Base-by-base conservation (phyloP, 2,113 vertebrate genomes). In the Picathartes gymnocephalus region DNA sequence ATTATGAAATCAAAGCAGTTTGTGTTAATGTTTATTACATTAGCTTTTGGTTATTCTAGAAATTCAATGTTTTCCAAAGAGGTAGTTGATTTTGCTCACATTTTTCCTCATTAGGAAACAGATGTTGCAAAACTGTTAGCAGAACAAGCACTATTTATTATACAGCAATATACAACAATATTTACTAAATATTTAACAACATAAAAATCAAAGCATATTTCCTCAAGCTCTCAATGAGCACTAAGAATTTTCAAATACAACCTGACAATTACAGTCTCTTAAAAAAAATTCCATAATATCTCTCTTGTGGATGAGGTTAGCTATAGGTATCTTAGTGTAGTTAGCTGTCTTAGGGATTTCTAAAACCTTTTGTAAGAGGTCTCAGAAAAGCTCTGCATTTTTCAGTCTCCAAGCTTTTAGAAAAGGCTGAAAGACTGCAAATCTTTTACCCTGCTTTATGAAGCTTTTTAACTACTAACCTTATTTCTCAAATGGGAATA, bases 41-140 rank as follows among this genome's bases (percentile, higher is more conserved):
- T 73, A 87, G 47, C 1, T 84, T 89, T 85, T 70, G 12, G 48
- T 81, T 87, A 76, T 87, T 68, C 61, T 76, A 83, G 57, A 95
- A 95, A 91, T 58, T 54, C 35, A 84, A 19, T 79, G 48, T 86
- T 94, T 87, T 81, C 48, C 60, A 60, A 87, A 91, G 61, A 84
- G 64, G 51, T 37, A 40, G 11, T 33, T 91, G 57, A 87, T 77
- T 89, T 84, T 71, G 19, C 79, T 88, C 44, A 20, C 44, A 57
- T 82, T 95, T 90, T 82, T 68, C 57, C 61, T 92, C 71, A 80
- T 72, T 60, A 76, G 62, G 71, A 93, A 95, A 83, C 53, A 92
- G 74, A 90, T 88, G 53, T 83, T 83, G 54, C 33, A 86, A 72
- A 94, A 76, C 54, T 62, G 70, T 51, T 70, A 91, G n/a, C 53